Percentiles rank a stretch among this genome's conserved stretches.
These are phyloP conservation scores for Mythimna impura DNA, from an alignment of 2,888 invertebrate species.

Conservation along the genomic window DNA sequence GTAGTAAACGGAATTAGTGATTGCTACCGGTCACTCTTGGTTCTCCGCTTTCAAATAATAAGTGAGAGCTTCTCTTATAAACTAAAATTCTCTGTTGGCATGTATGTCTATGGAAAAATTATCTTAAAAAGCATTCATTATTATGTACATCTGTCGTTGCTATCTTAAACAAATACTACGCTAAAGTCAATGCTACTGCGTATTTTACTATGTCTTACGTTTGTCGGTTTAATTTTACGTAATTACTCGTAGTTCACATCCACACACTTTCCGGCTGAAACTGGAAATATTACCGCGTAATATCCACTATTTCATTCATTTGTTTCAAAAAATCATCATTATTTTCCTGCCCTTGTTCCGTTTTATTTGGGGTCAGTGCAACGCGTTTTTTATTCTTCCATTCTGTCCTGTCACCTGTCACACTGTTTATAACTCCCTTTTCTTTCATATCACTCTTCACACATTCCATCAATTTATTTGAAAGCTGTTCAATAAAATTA, in stretches of 20 bases:
- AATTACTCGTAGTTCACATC: constrained; percentile 3
- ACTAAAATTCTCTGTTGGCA: constrained; percentile 20
- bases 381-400: no score
- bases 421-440: no score
- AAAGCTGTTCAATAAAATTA: no score
- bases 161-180: constrained; percentile 35
- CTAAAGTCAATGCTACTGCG: constrained; percentile 10
- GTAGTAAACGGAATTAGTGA: neutral
- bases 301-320: no score
- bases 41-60: constrained; percentile 9
- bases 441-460: no score
- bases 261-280: neutral
- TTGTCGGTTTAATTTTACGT: constrained; percentile 29
- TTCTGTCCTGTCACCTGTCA: no score
- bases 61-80: constrained; percentile 32
- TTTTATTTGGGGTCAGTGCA: no score
- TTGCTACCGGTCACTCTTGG: neutral
- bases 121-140: constrained; percentile 7
- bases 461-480: no score
- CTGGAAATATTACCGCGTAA: neutral
- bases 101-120: neutral
- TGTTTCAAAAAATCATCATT: neutral
- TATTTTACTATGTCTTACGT: constrained; percentile 23
- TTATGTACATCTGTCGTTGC: constrained; percentile 18
- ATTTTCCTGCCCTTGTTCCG: no score